Conservation (phyloP, 2,888 invertebrate genomes). For the Petrolisthes cinctipes region DNA sequence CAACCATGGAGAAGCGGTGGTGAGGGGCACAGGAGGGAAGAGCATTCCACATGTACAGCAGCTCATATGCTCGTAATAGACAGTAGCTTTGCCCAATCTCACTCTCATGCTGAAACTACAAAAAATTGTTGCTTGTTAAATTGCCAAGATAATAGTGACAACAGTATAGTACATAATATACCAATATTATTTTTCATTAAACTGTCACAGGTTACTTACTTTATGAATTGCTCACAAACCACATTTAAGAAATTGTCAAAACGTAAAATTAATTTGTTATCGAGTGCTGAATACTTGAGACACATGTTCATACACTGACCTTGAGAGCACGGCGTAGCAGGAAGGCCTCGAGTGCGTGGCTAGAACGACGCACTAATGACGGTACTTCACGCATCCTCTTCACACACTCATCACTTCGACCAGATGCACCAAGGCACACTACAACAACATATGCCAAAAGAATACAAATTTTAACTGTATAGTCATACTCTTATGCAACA, state of each 20-base stretch:
- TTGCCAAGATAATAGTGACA: too few species aligned
- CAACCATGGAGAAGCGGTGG: slow-evolving; percentile 66
- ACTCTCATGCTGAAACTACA: not conserved
- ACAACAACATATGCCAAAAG: too few species aligned
- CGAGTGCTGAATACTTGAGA: not conserved
- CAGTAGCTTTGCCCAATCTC: slow-evolving; percentile 70
- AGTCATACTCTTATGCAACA: too few species aligned
- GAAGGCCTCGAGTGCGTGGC: slow-evolving; percentile 72
- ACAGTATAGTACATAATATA: too few species aligned
- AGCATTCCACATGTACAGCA: slow-evolving; percentile 79
- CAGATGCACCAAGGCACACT: slow-evolving; percentile 73
- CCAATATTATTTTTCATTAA: too few species aligned
- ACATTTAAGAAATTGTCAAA: not conserved
- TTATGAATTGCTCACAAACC: not conserved
- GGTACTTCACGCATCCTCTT: slow-evolving; percentile 70
- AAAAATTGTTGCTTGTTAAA: not conserved
- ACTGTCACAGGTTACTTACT: too few species aligned
- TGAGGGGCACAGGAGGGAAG: slow-evolving; percentile 74
- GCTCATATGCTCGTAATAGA: slow-evolving; percentile 76
- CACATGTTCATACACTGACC: slow-evolving; percentile 44
- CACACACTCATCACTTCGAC: slow-evolving; percentile 70
- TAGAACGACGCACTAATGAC: slow-evolving; percentile 69
- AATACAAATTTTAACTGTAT: too few species aligned
- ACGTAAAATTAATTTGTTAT: not conserved
- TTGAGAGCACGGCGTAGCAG: slow-evolving; percentile 70